Conservation (phyloP, 2,888 invertebrate genomes). For the Gymnoscelis rufifasciata region DNA sequence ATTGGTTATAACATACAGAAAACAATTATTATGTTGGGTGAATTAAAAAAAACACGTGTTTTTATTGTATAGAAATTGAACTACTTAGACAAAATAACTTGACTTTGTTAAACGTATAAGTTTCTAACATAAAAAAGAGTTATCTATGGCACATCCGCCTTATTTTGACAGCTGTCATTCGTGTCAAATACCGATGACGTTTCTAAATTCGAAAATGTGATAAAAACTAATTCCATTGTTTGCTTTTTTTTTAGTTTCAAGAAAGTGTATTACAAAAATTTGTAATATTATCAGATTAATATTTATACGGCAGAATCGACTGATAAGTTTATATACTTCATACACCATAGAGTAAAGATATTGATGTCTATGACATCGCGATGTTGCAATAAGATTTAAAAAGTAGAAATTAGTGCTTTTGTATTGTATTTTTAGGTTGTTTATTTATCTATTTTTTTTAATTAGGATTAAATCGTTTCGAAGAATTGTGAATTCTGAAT, state of each 20-base stretch:
- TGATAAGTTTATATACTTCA: constrained; percentile 36
- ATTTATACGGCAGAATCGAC: constrained; percentile 33
- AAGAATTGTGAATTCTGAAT: constrained; percentile 37
- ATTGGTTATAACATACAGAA: too few relatives aligned
- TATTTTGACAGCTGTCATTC: constrained; percentile 21
- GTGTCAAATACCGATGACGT: constrained; percentile 20
- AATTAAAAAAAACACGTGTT: too few relatives aligned
- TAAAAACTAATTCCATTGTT: constrained; percentile 69
- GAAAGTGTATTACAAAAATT: constrained; percentile 37
- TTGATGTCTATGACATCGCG: constrained; percentile 53
- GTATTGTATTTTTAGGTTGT: constrained; percentile 52
- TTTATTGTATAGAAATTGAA: too few relatives aligned
- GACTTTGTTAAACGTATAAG: too few relatives aligned
- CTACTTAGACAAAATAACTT: too few relatives aligned
- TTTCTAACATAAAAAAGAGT: neutral
- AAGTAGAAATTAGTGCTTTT: constrained; percentile 40
- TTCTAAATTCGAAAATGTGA: constrained; percentile 53
- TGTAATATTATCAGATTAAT: constrained; percentile 13
- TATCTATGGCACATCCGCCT: constrained; percentile 16
- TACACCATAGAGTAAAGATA: constrained; percentile 35
- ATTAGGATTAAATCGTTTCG: constrained; percentile 36
- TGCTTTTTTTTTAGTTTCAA: constrained; percentile 57
- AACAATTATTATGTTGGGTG: too few relatives aligned
- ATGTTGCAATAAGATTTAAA: constrained; percentile 60
- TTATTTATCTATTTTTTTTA: constrained; percentile 40